Base-by-base conservation (phyloP, 2,797 vertebrate genomes). In the Pampus argenteus region DNA sequence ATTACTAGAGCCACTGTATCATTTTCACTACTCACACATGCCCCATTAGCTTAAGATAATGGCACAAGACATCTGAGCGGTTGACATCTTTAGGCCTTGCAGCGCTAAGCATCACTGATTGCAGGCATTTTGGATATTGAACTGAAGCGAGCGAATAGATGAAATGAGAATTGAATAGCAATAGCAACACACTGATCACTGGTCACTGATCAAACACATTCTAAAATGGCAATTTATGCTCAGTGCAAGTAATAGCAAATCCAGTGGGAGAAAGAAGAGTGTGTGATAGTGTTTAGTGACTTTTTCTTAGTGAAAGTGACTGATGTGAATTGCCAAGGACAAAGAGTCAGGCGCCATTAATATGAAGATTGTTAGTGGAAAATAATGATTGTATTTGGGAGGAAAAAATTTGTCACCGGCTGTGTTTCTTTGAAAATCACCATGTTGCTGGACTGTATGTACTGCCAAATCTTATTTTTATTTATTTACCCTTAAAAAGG, bases 41-140 rank as follows among this genome's bases (percentile, higher is more conserved):
- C 82, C 57, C 65, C 83, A 84, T 85, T 86, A 88, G 78, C 74
- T 84, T 74, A 29, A 75, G 60, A 79, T 88, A 90, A 90, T 81
- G 71, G 68, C 51, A 8, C 2, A 34, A 7, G 4, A 34, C 31
- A 10, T 34, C 50, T 9, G 36, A 77, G 15, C 29, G 29, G 69
- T 82, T 74, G 74, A 63, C 79, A 84, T 84, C 62, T 84, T 67
- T 58, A 66, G 61, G 79, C 73, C 72, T 78, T 38, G 60, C 64
- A 79, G 69, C 59, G 14, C 62, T 61, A 34, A 60, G 64, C 57
- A 65, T 74, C 74, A 57, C 55, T 82, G 81, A 82, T 82, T 76
- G 71, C 66, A 70, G 70, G 50, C 60, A 26, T 73, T 83, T 66
- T 25, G 49, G 51, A 50, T 73, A 81, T 62, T 74, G 70, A 72